These are phyloP conservation scores for Acridotheres tristis DNA, from an alignment of 2,797 vertebrate species.

Conservation along the genomic window DNA sequence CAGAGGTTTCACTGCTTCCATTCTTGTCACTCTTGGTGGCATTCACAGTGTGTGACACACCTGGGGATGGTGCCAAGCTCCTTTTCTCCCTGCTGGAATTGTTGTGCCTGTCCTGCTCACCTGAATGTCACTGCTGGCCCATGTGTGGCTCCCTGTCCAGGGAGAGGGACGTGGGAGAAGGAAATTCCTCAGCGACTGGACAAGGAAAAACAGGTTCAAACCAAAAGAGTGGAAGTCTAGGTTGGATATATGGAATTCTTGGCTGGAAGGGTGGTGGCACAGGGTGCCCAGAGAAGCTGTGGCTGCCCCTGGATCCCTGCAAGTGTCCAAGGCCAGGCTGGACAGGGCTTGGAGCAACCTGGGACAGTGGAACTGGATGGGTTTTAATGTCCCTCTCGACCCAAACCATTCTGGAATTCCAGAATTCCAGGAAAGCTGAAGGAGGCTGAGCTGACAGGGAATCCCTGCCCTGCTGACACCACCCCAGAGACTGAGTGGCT, in stretches of 20 bases:
- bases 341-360: too few species aligned
- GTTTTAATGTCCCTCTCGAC: too few species aligned
- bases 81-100: accelerated
- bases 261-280: too few species aligned
- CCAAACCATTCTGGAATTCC: background rate
- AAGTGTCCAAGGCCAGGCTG: too few species aligned
- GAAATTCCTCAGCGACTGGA: background rate
- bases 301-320: too few species aligned
- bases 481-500: accelerated
- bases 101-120: background rate
- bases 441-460: background rate
- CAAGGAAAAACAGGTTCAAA: accelerated
- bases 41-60: accelerated
- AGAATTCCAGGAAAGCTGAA: background rate
- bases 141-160: background rate
- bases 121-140: accelerated
- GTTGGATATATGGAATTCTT: background rate
- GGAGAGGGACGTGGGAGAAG: background rate
- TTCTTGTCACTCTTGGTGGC: background rate
- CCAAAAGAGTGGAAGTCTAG: background rate
- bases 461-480: background rate
- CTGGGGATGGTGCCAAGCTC: background rate
- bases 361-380: too few species aligned
- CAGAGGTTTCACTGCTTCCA: background rate
- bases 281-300: too few species aligned